Conservation (phyloP, 2,888 invertebrate genomes). For the Polymixis flavicincta region DNA sequence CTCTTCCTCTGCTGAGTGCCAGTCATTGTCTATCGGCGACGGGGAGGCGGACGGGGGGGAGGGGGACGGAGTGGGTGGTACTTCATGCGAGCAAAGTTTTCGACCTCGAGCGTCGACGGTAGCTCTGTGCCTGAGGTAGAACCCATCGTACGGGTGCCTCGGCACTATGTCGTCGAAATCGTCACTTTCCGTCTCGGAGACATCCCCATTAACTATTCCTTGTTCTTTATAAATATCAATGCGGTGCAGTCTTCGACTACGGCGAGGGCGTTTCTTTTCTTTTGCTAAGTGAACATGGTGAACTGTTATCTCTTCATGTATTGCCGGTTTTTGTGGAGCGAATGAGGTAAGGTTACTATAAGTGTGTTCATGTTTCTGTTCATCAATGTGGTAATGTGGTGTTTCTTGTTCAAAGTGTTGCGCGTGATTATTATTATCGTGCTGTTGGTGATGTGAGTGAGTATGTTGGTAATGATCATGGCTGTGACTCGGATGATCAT, state of each 20-base stretch:
- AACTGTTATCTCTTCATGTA: constrained; percentile 67
- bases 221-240: constrained; percentile 64
- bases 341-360: constrained; percentile 20
- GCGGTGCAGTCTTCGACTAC: constrained; percentile 61
- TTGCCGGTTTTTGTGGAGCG: constrained; percentile 26
- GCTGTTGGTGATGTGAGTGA: constrained; percentile 38
- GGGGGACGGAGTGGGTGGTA: constrained; percentile 81
- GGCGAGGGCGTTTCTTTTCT: constrained; percentile 66
- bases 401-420: constrained; percentile 37
- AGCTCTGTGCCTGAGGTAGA: constrained; percentile 84
- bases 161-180: constrained; percentile 81
- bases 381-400: constrained; percentile 13
- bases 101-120: constrained; percentile 83
- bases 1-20: constrained; percentile 65
- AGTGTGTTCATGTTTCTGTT: constrained; percentile 34
- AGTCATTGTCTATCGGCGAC: constrained; percentile 66
- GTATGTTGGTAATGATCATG: constrained; percentile 56
- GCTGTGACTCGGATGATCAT: constrained; percentile 39
- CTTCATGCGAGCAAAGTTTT: constrained; percentile 86
- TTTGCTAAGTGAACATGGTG: constrained; percentile 77
- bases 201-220: constrained; percentile 75
- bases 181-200: constrained; percentile 78
- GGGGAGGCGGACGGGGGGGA: constrained; percentile 76
- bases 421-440: constrained; percentile 35
- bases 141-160: constrained; percentile 89